Evolutionary conservation across 2,113 vertebrate species (phyloP).

Genomic region (Dasyprocta punctata): DNA sequence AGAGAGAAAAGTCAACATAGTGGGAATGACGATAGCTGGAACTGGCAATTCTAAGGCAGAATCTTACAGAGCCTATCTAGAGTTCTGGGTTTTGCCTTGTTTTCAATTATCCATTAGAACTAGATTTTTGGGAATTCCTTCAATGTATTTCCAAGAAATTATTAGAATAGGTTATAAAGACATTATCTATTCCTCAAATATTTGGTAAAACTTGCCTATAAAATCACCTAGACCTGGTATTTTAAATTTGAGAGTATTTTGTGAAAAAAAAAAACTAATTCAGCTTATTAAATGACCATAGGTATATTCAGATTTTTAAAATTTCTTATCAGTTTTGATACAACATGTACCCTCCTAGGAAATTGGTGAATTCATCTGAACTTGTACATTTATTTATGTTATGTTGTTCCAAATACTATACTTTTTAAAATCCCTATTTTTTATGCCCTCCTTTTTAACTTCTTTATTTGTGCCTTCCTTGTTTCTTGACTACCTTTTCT

Average conservation of each 20-base stretch:
- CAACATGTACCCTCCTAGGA: not conserved
- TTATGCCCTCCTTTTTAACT: not conserved
- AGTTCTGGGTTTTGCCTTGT: not conserved
- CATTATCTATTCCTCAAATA: not conserved
- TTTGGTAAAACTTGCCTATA: not conserved
- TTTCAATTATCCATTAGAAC: not conserved
- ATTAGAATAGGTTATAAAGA: slow-evolving; percentile 19
- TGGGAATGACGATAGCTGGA: not conserved
- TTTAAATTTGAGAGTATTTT: slow-evolving; percentile 45
- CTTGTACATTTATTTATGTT: not conserved
- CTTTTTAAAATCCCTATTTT: not conserved
- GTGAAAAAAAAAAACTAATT: not conserved
- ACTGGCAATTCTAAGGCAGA: not conserved
- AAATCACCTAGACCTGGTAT: not conserved
- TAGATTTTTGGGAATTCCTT: not conserved
- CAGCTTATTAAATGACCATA: not conserved
- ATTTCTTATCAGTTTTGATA: slow-evolving; percentile 24
- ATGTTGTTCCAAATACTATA: slow-evolving; percentile 12
- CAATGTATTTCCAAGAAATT: not conserved
- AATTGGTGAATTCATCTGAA: not conserved
- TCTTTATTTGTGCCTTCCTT: not conserved
- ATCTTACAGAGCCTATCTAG: slow-evolving; percentile 8
- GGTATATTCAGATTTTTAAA: not conserved
- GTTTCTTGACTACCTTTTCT: not conserved
- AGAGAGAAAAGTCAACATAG: not conserved